phyloP scores from a whole-genome alignment of 2,888 invertebrate genomes.

The Venusia cambrica region DNA sequence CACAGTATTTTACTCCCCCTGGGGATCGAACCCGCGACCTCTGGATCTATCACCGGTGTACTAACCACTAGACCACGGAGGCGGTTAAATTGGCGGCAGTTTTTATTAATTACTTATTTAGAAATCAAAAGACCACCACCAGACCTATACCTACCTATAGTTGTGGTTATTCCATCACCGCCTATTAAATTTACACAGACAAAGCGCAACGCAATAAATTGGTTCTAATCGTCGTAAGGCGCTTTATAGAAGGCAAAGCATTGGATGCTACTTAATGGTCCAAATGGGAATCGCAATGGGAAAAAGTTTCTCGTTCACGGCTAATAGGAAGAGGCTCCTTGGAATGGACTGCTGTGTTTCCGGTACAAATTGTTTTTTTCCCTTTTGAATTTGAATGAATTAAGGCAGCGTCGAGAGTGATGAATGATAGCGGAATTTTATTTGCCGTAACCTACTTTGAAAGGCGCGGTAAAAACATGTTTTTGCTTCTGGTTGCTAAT shows the following conservation, averaged over 20 bases:
- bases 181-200: too few species aligned
- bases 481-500: too few species aligned
- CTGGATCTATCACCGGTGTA: too few species aligned
- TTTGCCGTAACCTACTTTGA: too few species aligned
- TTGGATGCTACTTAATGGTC: conserved; percentile 37
- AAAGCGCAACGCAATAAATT: conserved; percentile 5
- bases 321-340: conserved; percentile 41
- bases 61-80: too few species aligned
- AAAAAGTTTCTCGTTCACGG: conserved; percentile 40
- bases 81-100: too few species aligned
- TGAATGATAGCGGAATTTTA: conserved; percentile 1
- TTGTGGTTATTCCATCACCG: too few species aligned
- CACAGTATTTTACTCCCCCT: too few species aligned
- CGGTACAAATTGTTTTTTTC: conserved; percentile 43
- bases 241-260: conserved; percentile 12
- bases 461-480: conserved; percentile 5
- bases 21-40: too few species aligned
- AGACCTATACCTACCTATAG: too few species aligned
- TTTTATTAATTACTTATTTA: too few species aligned
- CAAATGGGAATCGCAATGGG: conserved; percentile 31
- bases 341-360: conserved; percentile 43
- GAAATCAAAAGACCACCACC: too few species aligned
- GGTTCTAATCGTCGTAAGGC: conserved; percentile 10
- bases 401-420: conserved; percentile 20
- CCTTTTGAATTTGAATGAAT: conserved; percentile 41